phyloP scores from a whole-genome alignment of 2,888 invertebrate species.

The Cerastis rubricosa region DNA sequence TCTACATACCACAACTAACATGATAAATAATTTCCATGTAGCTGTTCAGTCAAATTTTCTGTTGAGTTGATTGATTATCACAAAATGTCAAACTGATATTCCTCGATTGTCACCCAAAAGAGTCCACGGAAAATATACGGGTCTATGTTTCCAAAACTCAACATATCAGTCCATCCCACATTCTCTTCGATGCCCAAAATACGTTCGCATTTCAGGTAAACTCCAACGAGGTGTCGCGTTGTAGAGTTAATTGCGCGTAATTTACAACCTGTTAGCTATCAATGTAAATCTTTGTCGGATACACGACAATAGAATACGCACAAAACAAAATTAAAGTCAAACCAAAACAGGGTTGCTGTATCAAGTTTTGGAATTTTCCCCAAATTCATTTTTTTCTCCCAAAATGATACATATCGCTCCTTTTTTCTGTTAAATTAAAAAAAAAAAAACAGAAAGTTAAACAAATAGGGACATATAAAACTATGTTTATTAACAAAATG shows the following conservation, averaged over 20 bases:
- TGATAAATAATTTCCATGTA: background rate
- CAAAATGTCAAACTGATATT: background rate
- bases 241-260: conserved; percentile 72
- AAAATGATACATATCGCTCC: background rate
- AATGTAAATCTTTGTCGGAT: conserved; percentile 76
- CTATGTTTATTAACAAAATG: background rate
- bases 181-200: conserved; percentile 40
- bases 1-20: background rate
- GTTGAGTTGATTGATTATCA: background rate
- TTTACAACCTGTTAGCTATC: conserved; percentile 74
- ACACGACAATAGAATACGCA: conserved; percentile 77
- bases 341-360: conserved; percentile 66
- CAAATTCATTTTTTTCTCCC: background rate
- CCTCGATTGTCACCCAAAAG: background rate
- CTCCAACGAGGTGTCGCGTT: conserved; percentile 65
- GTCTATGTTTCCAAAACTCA: background rate
- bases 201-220: conserved; percentile 56
- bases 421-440: background rate
- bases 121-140: background rate
- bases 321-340: conserved; percentile 80
- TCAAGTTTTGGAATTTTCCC: background rate
- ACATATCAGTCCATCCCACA: conserved; percentile 2
- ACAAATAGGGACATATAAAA: background rate
- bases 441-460: background rate
- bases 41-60: background rate